Percentiles rank a stretch among this genome's conserved stretches.
phyloP scores from a whole-genome alignment of 1,140 invertebrate species.

The Hestina assimilis region DNA sequence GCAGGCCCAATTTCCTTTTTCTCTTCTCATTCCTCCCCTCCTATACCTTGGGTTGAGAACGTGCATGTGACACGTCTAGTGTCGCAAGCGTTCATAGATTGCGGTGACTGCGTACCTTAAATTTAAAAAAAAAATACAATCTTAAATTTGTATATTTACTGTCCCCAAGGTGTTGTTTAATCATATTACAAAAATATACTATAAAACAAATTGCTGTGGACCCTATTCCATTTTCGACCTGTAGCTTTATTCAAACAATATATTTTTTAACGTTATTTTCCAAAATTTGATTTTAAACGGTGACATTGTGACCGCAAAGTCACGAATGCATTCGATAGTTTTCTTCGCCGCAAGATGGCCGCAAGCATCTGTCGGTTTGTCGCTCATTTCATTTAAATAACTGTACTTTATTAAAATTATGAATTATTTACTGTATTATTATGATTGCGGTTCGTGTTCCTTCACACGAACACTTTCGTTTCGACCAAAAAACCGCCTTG shows the following conservation, averaged over 20 bases:
- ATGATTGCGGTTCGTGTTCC: slow-evolving; percentile 57
- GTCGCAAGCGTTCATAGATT: no score
- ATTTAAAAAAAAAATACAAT: no score
- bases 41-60: no score
- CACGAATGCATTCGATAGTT: slow-evolving; percentile 55
- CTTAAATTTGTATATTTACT: no score
- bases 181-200: no score
- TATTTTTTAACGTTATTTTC: slow-evolving; percentile 4
- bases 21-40: no score
- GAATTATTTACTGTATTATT: slow-evolving; percentile 45
- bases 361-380: slow-evolving; percentile 75
- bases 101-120: no score
- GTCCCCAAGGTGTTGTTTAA: no score
- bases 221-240: slow-evolving; percentile 1
- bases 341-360: slow-evolving; percentile 64
- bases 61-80: no score
- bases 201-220: slow-evolving; percentile 11
- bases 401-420: slow-evolving; percentile 66
- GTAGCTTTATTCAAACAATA: slow-evolving; percentile 4
- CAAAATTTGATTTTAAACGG: slow-evolving; percentile 57
- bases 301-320: slow-evolving; percentile 67
- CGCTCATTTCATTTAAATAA: slow-evolving; percentile 67
- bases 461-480: slow-evolving; percentile 58
- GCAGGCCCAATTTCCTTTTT: no score
- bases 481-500: slow-evolving; percentile 44